Evolutionary conservation across 37 sponge, comb jelly and placozoan genomes (phyloP).

Genomic region (Chondrosia reniformis): DNA sequence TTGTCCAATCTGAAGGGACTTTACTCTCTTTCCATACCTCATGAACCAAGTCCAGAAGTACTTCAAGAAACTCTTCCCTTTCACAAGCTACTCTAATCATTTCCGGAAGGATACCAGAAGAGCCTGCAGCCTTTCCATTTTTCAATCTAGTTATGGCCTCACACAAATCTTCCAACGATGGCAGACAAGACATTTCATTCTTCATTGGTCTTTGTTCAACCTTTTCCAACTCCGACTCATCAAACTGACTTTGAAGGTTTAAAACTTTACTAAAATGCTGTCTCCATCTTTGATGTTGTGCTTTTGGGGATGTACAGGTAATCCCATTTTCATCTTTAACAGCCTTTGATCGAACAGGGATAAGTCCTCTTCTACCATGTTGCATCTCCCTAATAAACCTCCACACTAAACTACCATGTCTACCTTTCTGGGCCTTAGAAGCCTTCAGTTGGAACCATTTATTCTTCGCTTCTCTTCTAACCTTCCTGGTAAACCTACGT

Average conservation of each 20-base stretch:
- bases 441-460: slow-evolving; percentile 14
- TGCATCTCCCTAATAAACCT: slow-evolving; percentile 34
- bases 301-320: neutral
- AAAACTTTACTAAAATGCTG: slow-evolving; percentile 12
- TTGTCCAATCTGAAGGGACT: slow-evolving; percentile 19
- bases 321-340: neutral
- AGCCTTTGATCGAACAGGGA: neutral
- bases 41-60: slow-evolving; percentile 11
- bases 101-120: slow-evolving; percentile 30
- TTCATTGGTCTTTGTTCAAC: neutral
- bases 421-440: slow-evolving; percentile 9
- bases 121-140: slow-evolving; percentile 34
- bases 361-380: neutral
- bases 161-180: slow-evolving; percentile 24
- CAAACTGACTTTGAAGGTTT: neutral
- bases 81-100: neutral
- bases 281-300: neutral
- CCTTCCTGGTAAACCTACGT: slow-evolving; percentile 34
- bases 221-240: neutral
- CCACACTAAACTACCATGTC: slow-evolving; percentile 18
- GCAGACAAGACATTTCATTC: slow-evolving; percentile 16
- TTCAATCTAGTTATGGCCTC: slow-evolving; percentile 19
- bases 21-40: neutral
- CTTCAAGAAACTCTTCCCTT: neutral
- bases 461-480: slow-evolving; percentile 20